Percentiles rank a stretch among this genome's conserved stretches.
Evolutionary conservation across 53 echinoderm and acorn worm genomes (phyloP).

Genomic region (Astropecten irregularis): DNA sequence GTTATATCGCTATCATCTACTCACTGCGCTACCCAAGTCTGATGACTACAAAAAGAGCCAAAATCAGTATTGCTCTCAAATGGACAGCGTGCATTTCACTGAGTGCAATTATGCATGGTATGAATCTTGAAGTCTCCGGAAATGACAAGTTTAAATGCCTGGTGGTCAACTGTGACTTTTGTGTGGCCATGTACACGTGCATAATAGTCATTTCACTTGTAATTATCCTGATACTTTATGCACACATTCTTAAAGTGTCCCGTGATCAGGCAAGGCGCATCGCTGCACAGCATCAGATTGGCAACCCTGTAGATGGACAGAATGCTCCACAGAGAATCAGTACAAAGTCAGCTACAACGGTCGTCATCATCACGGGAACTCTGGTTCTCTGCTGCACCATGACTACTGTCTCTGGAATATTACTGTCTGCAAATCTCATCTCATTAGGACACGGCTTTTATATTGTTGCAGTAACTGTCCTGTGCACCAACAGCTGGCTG

Average conservation of each 20-base stretch:
- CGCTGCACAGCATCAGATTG: slow-evolving; percentile 13
- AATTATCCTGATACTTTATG: slow-evolving; percentile 10
- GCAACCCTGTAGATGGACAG: not conserved
- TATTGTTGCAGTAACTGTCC: not conserved
- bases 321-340: not conserved
- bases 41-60: not conserved
- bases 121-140: not conserved
- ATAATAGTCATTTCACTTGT: not conserved
- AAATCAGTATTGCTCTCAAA: not conserved
- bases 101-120: not conserved
- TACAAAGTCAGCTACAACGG: slow-evolving; percentile 21
- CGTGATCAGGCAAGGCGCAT: slow-evolving; percentile 24
- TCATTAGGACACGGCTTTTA: not conserved
- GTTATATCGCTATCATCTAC: slow-evolving; percentile 1
- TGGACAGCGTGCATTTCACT: not conserved
- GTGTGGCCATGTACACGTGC: not conserved
- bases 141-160: too few relatives aligned
- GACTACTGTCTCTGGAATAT: not conserved
- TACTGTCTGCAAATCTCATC: not conserved
- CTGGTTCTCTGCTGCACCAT: not conserved
- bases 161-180: not conserved
- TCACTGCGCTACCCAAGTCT: slow-evolving; percentile 31
- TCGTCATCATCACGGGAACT: slow-evolving; percentile 23
- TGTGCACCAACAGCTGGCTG: slow-evolving; percentile 45
- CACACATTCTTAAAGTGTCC: slow-evolving; percentile 7